Evolutionary conservation across 2,888 invertebrate genomes (phyloP).

Genomic region (Eudasyphora cyanicolor): DNA sequence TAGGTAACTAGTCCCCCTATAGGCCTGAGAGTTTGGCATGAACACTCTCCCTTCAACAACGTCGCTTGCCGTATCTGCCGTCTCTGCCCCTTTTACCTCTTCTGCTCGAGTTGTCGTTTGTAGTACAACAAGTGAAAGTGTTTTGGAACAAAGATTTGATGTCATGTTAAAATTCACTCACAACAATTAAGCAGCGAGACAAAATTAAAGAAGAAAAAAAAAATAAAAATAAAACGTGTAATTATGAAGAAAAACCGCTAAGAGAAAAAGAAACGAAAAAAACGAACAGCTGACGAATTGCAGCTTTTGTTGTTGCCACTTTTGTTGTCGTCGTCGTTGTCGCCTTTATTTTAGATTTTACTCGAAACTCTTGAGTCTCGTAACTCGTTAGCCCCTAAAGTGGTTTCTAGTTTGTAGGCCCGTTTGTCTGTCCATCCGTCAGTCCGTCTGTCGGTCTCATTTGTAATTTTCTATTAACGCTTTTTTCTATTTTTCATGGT

Average conservation of each 20-base stretch:
- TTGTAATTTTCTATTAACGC: not conserved
- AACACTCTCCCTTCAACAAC: not conserved
- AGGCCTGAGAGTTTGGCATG: not conserved
- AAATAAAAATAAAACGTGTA: no score
- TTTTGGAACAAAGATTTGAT: conserved; percentile 36
- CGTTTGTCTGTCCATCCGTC: not conserved
- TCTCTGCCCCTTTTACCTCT: no score
- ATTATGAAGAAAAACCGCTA: conserved; percentile 48
- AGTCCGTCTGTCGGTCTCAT: not conserved
- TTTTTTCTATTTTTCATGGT: not conserved
- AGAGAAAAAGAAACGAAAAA: conserved; percentile 1
- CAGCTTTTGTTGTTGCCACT: conserved; percentile 7
- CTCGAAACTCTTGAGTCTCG: no score
- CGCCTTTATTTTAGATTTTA: not conserved
- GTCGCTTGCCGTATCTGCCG: not conserved
- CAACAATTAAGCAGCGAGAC: conserved; percentile 51
- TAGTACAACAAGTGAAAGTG: conserved; percentile 60
- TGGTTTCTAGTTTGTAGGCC: not conserved
- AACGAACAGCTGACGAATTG: conserved; percentile 19
- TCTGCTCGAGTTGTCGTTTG: no score
- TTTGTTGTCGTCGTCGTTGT: not conserved
- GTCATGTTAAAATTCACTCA: conserved; percentile 50
- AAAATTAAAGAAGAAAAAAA: conserved; percentile 7
- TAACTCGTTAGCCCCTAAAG: not conserved
- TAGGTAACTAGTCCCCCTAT: conserved; percentile 21